These are phyloP conservation scores for Zaprionus inermis DNA, from an alignment of 1,140 invertebrate genomes.

Conservation along the genomic window DNA sequence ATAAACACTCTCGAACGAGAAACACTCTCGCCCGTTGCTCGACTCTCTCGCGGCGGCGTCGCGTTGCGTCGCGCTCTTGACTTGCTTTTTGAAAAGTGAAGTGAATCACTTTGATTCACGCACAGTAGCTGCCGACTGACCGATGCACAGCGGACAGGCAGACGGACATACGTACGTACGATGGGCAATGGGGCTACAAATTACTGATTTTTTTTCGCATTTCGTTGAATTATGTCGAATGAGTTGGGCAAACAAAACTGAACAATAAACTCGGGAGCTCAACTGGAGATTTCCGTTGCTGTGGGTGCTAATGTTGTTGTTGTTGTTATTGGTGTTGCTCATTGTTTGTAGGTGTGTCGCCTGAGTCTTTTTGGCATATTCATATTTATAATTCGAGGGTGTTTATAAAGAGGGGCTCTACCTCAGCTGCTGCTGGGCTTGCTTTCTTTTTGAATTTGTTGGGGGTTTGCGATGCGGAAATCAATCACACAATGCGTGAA, in stretches of 20 bases:
- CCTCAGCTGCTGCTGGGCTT: constrained; percentile 51
- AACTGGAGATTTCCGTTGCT: constrained; percentile 34
- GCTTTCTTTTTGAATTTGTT: constrained; percentile 55
- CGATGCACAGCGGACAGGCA: background rate
- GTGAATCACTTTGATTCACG: constrained; percentile 70
- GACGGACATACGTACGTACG: constrained; percentile 9
- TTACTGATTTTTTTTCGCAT: constrained; percentile 49
- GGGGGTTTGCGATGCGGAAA: constrained; percentile 53
- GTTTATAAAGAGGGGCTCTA: constrained; percentile 31
- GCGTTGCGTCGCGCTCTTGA: constrained; percentile 42
- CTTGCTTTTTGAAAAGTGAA: constrained; percentile 73
- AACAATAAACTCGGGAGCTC: constrained; percentile 16
- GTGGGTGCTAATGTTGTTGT: constrained; percentile 5
- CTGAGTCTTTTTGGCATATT: constrained; percentile 8
- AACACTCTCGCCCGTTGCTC: constrained; percentile 66
- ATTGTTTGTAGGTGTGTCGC: constrained; percentile 43
- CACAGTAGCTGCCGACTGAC: constrained; percentile 57
- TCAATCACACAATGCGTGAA: constrained; percentile 34
- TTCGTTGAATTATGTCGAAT: constrained; percentile 68
- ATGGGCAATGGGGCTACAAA: constrained; percentile 67
- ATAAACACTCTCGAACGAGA: constrained; percentile 25
- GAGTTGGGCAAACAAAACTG: constrained; percentile 65
- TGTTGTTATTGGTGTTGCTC: background rate
- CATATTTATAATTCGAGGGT: constrained; percentile 32
- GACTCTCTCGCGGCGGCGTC: constrained; percentile 26